Percentiles rank a stretch among this genome's conserved stretches.
These are phyloP conservation scores for Autographa pulchrina DNA, from an alignment of 2,888 invertebrate genomes.

Conservation along the genomic window DNA sequence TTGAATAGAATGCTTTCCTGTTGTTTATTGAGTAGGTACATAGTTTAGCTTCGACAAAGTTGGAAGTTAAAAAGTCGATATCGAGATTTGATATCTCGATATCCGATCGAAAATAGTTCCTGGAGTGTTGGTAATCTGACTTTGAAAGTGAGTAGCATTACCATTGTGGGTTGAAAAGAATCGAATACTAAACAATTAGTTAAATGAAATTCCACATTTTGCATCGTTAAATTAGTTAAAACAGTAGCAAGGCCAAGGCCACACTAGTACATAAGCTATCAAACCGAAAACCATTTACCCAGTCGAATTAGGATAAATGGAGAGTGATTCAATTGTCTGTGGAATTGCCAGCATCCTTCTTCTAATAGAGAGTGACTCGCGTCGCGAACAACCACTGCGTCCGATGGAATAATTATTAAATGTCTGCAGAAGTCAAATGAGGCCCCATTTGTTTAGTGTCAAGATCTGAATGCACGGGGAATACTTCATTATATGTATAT, in stretches of 20 bases:
- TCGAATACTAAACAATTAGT: neutral
- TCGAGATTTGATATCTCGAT: too few species aligned
- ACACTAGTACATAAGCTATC: constrained; percentile 30
- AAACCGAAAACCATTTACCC: constrained; percentile 57
- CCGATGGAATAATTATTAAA: constrained; percentile 65
- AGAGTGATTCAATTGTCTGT: constrained; percentile 75
- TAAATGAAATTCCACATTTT: too few species aligned
- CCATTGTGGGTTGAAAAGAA: neutral
- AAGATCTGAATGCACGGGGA: too few species aligned
- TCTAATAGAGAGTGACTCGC: constrained; percentile 75
- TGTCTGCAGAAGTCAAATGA: constrained; percentile 5
- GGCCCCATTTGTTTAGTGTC: neutral
- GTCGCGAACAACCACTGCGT: constrained; percentile 46
- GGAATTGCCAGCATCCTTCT: constrained; percentile 78
- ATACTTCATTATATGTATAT: too few species aligned
- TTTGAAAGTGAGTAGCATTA: neutral
- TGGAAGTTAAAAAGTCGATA: too few species aligned
- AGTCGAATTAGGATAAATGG: constrained; percentile 63
- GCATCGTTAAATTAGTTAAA: too few species aligned
- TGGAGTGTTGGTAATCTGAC: neutral
- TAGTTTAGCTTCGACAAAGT: neutral
- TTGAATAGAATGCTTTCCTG: too few species aligned
- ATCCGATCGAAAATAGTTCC: neutral
- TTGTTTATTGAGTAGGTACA: too few species aligned
- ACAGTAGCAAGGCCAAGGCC: neutral